A percentile compares a stretch with the other conserved stretches of the same genome.
phyloP scores from a whole-genome alignment of 2,888 invertebrate genomes.

The Hirudinaria manillensis region DNA sequence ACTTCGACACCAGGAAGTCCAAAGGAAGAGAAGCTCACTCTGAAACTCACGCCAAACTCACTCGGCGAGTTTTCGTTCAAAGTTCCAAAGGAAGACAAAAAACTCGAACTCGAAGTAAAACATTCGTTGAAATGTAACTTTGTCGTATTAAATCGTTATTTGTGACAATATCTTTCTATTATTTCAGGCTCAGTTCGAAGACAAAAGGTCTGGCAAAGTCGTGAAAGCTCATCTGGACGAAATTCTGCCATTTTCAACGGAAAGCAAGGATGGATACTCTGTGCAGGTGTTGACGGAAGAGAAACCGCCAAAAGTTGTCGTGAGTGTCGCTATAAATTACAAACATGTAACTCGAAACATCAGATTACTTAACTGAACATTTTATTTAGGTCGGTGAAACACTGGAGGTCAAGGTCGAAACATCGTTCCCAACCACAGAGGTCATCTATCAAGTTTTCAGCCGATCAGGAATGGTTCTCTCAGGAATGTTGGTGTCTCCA shows the following conservation, averaged over 20 bases:
- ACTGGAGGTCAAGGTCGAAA: not conserved
- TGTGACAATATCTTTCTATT: no score
- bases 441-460: not conserved
- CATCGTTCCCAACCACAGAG: not conserved
- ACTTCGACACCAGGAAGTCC: no score
- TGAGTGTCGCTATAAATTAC: no score
- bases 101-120: conserved; percentile 4
- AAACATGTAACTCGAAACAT: no score
- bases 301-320: no score
- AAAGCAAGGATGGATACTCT: no score
- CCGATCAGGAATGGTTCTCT: not conserved
- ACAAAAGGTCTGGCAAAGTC: not conserved
- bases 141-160: no score
- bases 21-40: no score
- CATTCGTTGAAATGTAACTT: no score
- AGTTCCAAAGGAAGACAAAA: not conserved
- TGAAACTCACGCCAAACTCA: not conserved
- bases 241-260: no score
- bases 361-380: not conserved
- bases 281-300: no score
- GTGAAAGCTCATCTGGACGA: no score
- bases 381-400: not conserved
- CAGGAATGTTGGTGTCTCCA: not conserved
- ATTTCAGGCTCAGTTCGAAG: conserved; percentile 3
- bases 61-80: conserved; percentile 7